Base-by-base conservation (phyloP, 2,888 invertebrate genomes). In the Drosophila quinaria region DNA sequence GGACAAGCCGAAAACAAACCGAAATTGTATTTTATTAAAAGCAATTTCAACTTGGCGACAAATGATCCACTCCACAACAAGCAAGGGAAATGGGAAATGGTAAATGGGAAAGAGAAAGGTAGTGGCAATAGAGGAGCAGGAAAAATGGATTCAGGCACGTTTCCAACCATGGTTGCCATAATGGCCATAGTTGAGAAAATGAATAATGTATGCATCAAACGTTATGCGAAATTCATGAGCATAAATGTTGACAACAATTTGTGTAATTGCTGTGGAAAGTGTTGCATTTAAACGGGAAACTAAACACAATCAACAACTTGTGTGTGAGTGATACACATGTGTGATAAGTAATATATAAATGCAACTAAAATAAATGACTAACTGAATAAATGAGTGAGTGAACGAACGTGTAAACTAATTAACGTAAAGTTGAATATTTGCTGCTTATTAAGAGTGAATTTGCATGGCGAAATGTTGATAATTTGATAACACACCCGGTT, bases 31-130 rank as follows among this genome's bases (percentile, higher is more conserved):
- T 83, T 81, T 76, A 83, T 83, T 83, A 83, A 86, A 86, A 87
- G 84, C 81, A 77, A 87, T 87, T 86, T 74, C 61, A 83, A 74
- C 84, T 83, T 81, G 81, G 76, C 80, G 79, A 86, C 87, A 86
- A 83, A 79, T 81, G 76, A 46, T 72, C 72, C 69, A 56, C 70
- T 67, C 49, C 42, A 33, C 41, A 63, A 29, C 29, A 29, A 29
- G 8, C 8, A 8, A 29, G 9, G 29, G 2, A 8, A 29, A 29
- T 8, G 29, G 19, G n/a, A 31, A n/a, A n/a, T n/a, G n/a, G n/a
- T n/a, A n/a, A n/a, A 11, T 35, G 37, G 6, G 8, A 29, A 25
- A 42, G 42, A 42, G 4, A 15, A 25, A 29, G 50, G 19, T 19
- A 25, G 35, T 15, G 37, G 17, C 31, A 35, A 29, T 17, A 42